Evolutionary conservation across 2,797 vertebrate genomes (phyloP).

Genomic region (Saguinus oedipus): DNA sequence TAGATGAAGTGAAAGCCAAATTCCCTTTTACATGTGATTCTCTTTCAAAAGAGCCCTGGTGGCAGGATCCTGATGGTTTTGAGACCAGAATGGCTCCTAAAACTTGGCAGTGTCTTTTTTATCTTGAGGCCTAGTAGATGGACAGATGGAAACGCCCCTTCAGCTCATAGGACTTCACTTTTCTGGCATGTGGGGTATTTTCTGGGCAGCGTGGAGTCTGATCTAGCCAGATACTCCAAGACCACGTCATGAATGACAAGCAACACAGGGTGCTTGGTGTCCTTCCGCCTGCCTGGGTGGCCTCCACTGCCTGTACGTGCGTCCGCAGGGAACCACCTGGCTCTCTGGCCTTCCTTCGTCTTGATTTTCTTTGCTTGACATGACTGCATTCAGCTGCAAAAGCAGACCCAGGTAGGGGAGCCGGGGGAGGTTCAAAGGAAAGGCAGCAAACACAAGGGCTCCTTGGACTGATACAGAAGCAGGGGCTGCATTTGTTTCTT

Average conservation of each 20-base stretch:
- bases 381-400: not conserved
- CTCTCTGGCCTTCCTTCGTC: not conserved
- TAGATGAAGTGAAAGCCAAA: conserved; percentile 31
- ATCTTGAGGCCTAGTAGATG: not conserved
- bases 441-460: not conserved
- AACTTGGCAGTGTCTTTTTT: not conserved
- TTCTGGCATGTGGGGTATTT: not conserved
- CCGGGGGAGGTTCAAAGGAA: not conserved
- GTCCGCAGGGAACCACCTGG: too few species aligned
- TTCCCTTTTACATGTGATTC: conserved; percentile 37
- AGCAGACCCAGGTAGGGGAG: not conserved
- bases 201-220: not conserved
- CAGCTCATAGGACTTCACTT: not conserved
- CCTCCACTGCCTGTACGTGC: too few species aligned
- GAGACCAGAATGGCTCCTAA: not conserved
- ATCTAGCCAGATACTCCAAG: not conserved
- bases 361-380: not conserved
- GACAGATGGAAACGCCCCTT: not conserved
- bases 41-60: conserved; percentile 2
- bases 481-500: not conserved
- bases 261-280: not conserved
- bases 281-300: not conserved
- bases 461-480: not conserved
- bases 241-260: not conserved
- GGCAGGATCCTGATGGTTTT: not conserved